Percentiles rank a stretch among this genome's conserved stretches.
Conservation (phyloP, 2,797 vertebrate genomes). For the Tokudaia tokunoshimensis region DNA sequence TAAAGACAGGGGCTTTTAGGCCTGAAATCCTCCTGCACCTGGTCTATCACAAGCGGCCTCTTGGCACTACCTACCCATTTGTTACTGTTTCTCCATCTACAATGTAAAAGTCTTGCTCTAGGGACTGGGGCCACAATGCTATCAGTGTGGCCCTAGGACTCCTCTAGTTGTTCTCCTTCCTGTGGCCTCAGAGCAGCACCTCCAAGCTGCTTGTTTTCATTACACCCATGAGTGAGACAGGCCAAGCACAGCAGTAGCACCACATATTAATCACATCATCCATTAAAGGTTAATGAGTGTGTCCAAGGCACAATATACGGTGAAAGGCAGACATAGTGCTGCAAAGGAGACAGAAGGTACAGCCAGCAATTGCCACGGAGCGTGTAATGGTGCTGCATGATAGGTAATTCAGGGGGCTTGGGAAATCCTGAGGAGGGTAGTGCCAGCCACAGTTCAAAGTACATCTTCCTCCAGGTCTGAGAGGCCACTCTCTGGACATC, state of each 20-base stretch:
- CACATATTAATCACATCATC: conserved; percentile 1
- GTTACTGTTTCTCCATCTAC: background rate
- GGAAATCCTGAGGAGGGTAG: too few relatives aligned
- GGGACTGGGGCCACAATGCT: background rate
- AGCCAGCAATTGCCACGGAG: background rate
- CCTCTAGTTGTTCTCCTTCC: background rate
- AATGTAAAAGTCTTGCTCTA: background rate
- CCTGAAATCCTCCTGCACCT: background rate
- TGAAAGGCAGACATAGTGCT: background rate
- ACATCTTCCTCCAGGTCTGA: background rate
- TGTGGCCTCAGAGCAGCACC: background rate
- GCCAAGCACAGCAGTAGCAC: background rate
- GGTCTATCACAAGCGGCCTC: accelerated
- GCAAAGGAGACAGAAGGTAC: background rate
- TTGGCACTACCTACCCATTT: background rate
- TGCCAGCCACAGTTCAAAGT: background rate
- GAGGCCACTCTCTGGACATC: background rate
- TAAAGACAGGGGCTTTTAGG: background rate
- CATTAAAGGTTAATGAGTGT: conserved; percentile 4
- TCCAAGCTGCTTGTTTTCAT: background rate
- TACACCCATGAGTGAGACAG: too few relatives aligned
- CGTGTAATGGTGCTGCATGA: accelerated
- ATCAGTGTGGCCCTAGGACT: accelerated
- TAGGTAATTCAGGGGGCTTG: accelerated
- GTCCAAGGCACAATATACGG: background rate